Base-by-base conservation (phyloP, 2,888 invertebrate species). In the Tribolium freemani region DNA sequence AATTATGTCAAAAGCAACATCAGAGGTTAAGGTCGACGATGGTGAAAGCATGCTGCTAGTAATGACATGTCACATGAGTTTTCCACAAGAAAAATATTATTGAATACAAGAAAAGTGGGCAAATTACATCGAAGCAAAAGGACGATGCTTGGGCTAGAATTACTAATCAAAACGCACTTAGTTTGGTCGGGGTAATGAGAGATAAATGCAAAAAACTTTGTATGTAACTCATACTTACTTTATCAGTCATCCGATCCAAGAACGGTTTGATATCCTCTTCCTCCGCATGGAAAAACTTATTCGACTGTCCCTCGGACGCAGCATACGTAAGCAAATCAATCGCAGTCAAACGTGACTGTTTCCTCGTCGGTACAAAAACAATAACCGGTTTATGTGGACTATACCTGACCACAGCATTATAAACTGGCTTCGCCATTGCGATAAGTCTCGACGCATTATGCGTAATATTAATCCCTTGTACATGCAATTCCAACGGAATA, bases 391-490 rank as follows among this genome's bases (percentile, higher is more conserved):
- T 93, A 79, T 91, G 90, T 0, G 95, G 93, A 69, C 96, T 95
- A 86, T 96, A 91, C 21, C 96, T 92, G 1, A 93, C 84, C 44
- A 99, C 94, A 0, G 96, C 93, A 87, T 97, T 97, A 88, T 98
- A 99, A 0, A 97, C 95, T 0, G 99, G 99, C 84, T 98, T 98
- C 0, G 96, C 95, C 99, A 99, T 99, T 0, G 99, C 96, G 0
- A 98, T 94, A 30, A 99, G 90, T 8, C 99, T 91, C 0, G 98
- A 96, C 0, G 96, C 96, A 83, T 98, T 98, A 88, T 99, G 99
- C 0, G 98, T 97, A 48, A 99, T 95, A 88, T 98, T 99, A 87
- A 98, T 95, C 10, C 99, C 98, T 91, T 95, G 96, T 68, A 99
- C 97, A 83, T 99, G 98, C 53, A 99, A 88, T 84, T 99, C 98